phyloP scores from a whole-genome alignment of 2,888 invertebrate genomes.

The Electrophaes corylata region DNA sequence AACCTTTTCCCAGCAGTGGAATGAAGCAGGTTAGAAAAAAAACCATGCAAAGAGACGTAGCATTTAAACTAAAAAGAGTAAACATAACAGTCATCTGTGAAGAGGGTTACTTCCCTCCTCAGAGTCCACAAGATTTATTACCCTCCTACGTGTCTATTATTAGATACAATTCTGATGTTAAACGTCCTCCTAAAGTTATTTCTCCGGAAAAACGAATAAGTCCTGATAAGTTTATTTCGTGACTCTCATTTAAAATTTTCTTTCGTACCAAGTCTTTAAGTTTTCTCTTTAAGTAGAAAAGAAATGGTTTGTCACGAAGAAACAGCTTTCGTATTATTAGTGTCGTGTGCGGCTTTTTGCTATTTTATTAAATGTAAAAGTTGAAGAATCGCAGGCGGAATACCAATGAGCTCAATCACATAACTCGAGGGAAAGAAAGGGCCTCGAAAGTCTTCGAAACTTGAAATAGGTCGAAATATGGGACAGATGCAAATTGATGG shows the following conservation, averaged over 20 bases:
- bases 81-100: slow-evolving; percentile 17
- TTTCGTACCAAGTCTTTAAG: slow-evolving; percentile 37
- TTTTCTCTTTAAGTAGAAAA: slow-evolving; percentile 40
- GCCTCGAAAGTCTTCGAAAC: slow-evolving; percentile 47
- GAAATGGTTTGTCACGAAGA: slow-evolving; percentile 41
- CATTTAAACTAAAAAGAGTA: slow-evolving; percentile 10
- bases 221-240: slow-evolving; percentile 48
- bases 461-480: slow-evolving; percentile 46
- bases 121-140: slow-evolving; percentile 30
- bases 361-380: slow-evolving; percentile 63
- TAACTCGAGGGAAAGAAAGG: slow-evolving; percentile 59
- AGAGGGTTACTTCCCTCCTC: slow-evolving; percentile 22
- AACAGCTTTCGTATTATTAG: slow-evolving; percentile 47
- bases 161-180: slow-evolving; percentile 28
- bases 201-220: slow-evolving; percentile 33
- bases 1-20: too few species aligned
- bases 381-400: slow-evolving; percentile 53
- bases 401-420: slow-evolving; percentile 66
- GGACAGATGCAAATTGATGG: slow-evolving; percentile 60
- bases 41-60: not conserved
- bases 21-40: too few species aligned
- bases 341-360: slow-evolving; percentile 46
- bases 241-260: slow-evolving; percentile 47
- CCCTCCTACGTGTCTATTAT: slow-evolving; percentile 31
- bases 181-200: slow-evolving; percentile 34